phyloP scores from a whole-genome alignment of 2,113 vertebrate species.

The Anser brachyrhynchus region DNA sequence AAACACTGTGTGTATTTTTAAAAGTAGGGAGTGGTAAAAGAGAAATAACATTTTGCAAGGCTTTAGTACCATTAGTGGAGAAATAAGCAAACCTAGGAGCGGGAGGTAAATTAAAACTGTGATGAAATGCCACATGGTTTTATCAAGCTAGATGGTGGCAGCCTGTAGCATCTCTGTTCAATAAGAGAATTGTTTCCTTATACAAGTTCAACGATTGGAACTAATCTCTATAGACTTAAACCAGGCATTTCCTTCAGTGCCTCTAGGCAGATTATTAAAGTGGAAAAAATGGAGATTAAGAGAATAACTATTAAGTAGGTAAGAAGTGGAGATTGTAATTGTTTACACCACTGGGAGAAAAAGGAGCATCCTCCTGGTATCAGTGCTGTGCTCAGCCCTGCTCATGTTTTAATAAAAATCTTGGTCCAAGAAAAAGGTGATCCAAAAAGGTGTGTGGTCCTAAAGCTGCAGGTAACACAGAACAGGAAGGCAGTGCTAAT shows the following conservation, averaged over 20 bases:
- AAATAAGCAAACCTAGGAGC: background rate
- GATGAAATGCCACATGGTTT: background rate
- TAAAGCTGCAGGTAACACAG: background rate
- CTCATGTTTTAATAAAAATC: background rate
- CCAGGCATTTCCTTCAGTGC: background rate
- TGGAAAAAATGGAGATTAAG: background rate
- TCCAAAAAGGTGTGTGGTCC: background rate
- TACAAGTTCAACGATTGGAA: background rate
- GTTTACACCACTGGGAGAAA: background rate
- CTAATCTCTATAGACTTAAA: background rate
- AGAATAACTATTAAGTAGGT: background rate
- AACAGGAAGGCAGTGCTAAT: background rate
- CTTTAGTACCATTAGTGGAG: background rate
- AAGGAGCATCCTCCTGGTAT: background rate
- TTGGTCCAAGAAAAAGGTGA: background rate
- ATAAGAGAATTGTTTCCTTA: background rate
- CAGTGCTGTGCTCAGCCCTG: background rate
- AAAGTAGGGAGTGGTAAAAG: background rate
- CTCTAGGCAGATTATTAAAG: conserved; percentile 10
- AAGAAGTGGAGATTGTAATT: background rate
- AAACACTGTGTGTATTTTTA: background rate
- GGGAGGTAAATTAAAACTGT: background rate
- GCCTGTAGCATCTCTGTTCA: background rate
- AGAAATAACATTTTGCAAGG: background rate
- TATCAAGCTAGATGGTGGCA: background rate